A percentile compares a stretch with the other conserved stretches of the same genome.
Conservation (phyloP, 1,140 invertebrate genomes). For the Eubasilissa regina region DNA sequence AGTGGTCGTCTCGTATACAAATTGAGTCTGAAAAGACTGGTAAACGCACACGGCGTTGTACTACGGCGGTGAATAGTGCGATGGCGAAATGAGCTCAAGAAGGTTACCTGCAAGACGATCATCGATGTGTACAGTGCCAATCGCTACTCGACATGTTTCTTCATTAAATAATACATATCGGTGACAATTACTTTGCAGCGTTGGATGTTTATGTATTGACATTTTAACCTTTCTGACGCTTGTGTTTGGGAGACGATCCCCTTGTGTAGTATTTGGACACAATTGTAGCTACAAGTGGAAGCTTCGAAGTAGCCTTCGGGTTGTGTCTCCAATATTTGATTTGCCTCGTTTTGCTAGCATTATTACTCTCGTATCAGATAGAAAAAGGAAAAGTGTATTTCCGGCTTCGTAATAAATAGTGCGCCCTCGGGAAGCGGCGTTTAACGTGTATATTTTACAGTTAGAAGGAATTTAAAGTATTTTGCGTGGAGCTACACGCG, state of each 20-base stretch:
- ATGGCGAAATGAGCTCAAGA: too few relatives aligned
- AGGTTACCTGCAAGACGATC: too few relatives aligned
- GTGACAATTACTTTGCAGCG: background rate
- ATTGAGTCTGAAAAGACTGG: too few relatives aligned
- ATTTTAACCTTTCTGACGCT: background rate
- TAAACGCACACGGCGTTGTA: too few relatives aligned
- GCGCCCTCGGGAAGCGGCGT: background rate
- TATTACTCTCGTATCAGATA: slow-evolving; percentile 6
- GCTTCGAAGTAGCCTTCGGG: too few relatives aligned
- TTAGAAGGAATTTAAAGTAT: background rate
- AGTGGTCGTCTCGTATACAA: too few relatives aligned
- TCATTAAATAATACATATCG: slow-evolving; percentile 1
- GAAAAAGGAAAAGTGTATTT: slow-evolving; percentile 2
- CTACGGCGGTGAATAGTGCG: too few relatives aligned
- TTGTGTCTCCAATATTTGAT: slow-evolving; percentile 1
- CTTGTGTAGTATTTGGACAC: background rate
- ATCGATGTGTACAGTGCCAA: too few relatives aligned
- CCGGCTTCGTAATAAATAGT: slow-evolving; percentile 4
- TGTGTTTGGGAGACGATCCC: slow-evolving; percentile 4
- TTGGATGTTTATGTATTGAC: slow-evolving; percentile 1
- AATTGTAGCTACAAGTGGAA: background rate
- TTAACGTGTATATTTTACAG: slow-evolving; percentile 9
- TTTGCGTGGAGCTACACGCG: background rate
- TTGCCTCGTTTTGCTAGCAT: slow-evolving; percentile 39
- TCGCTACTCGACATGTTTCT: too few relatives aligned